Conservation (phyloP, 2,113 vertebrate genomes). For the Daubentonia madagascariensis region DNA sequence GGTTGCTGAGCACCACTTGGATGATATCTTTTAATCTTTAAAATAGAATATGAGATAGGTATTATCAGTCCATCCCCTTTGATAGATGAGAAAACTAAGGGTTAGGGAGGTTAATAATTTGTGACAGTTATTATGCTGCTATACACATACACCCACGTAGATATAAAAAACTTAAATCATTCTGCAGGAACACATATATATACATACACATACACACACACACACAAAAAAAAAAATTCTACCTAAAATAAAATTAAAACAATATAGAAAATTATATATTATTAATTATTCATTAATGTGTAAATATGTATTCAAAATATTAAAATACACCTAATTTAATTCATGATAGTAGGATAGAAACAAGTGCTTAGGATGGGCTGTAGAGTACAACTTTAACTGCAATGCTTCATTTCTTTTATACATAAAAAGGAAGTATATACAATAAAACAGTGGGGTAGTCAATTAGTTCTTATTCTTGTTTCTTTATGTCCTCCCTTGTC, state of each 20-base stretch:
- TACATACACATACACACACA: background rate
- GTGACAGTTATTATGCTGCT: background rate
- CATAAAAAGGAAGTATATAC: background rate
- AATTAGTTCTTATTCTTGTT: background rate
- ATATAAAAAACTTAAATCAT: background rate
- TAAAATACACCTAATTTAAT: background rate
- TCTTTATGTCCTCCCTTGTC: background rate
- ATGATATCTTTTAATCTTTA: background rate
- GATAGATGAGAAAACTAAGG: background rate
- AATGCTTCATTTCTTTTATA: background rate
- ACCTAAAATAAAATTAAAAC: background rate
- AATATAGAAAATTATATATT: background rate
- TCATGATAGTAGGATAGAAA: background rate
- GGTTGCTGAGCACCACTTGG: background rate
- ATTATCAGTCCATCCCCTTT: background rate
- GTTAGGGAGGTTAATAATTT: background rate
- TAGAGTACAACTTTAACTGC: background rate
- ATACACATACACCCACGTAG: background rate
- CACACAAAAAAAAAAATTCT: background rate
- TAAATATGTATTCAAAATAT: background rate
- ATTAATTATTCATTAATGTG: no score
- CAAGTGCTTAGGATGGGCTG: background rate
- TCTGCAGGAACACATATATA: background rate
- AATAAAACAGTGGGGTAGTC: background rate
- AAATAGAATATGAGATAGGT: background rate